Conservation (phyloP, 2,797 vertebrate genomes). For the Semotilus atromaculatus region DNA sequence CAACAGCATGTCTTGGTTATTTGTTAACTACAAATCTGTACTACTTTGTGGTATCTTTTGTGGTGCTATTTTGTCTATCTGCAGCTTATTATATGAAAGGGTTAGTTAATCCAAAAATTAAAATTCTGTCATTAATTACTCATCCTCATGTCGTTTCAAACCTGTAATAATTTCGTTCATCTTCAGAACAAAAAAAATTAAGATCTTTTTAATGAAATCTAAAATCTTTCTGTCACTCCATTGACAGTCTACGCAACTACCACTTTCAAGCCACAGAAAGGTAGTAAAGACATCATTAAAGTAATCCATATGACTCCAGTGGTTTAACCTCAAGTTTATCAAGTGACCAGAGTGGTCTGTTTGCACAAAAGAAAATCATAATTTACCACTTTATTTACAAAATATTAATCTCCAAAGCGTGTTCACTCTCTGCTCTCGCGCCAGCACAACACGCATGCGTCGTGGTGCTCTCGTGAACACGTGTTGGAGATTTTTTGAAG, state of each 20-base stretch:
- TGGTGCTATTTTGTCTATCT: background rate
- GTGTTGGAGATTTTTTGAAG: too few relatives aligned
- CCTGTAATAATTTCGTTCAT: background rate
- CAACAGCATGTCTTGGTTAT: background rate
- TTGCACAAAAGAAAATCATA: too few relatives aligned
- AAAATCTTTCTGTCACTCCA: background rate
- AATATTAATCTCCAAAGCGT: too few relatives aligned
- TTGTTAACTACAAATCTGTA: background rate
- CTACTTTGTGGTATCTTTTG: background rate
- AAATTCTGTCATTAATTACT: background rate
- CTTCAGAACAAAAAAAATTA: background rate
- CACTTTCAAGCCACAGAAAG: background rate
- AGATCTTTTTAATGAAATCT: background rate
- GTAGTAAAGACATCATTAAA: background rate
- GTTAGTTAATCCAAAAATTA: too few relatives aligned
- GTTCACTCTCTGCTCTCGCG: too few relatives aligned
- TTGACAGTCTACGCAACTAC: background rate
- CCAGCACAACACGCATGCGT: too few relatives aligned
- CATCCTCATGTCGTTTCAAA: background rate
- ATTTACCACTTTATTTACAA: too few relatives aligned
- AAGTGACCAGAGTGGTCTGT: too few relatives aligned
- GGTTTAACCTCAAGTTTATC: too few relatives aligned
- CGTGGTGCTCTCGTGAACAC: too few relatives aligned
- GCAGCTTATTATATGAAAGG: background rate
- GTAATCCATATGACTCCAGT: background rate